Evolutionary conservation across 2,888 invertebrate genomes (phyloP), one percentile per base, ranked within the genome.

Genomic region (Hypercompe scribonia): DNA sequence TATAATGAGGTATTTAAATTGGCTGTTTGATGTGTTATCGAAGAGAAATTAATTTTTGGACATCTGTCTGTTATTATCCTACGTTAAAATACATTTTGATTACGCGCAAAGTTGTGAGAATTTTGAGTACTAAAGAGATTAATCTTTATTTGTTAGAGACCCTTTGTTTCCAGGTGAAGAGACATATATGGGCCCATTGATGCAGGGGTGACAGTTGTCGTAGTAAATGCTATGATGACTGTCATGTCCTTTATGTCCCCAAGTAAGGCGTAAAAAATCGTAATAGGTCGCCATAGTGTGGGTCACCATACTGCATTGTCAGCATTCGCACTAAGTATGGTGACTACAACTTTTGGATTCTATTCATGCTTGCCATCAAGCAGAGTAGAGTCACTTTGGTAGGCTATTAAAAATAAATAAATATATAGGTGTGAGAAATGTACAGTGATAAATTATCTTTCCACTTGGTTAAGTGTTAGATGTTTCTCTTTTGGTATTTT

Each of bases 1-100:
- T 71, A 33, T 71, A 65, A 65, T 71, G 50, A 65, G 36, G 28
- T 36, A 65, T 71, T 71, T 46, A 70, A 70, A 63, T 33, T 63
- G 70, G n/a, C 42, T 66, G 36, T 42, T 65, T 24, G 65, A 18
- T 46, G 31, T 31, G 21, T 46, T 66, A 42, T 66, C 46, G 46
- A 2, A 33, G 21, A 46, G 42, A 1, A 46, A 46, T 66, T 46
- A 46, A 24, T 21, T 66, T 46, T 66, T 66, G 66, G 42, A 33
- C 66, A 66, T 24, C 21, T 66, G 66, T 66, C 33, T 66, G 13
- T 31, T 42, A 65, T n/a, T n/a, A n/a, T 28, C 2, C 18, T 61
- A 31, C 28, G 31, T 31, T 61, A 18, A 31, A 3, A 31, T 7
- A 7, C 18, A 18, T 28, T 3, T 31, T 18, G 4, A 13, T 18